Percentiles rank a stretch among this genome's conserved stretches.
Evolutionary conservation across 1,140 invertebrate species (phyloP).

Genomic region (Drosophila pectinifera): DNA sequence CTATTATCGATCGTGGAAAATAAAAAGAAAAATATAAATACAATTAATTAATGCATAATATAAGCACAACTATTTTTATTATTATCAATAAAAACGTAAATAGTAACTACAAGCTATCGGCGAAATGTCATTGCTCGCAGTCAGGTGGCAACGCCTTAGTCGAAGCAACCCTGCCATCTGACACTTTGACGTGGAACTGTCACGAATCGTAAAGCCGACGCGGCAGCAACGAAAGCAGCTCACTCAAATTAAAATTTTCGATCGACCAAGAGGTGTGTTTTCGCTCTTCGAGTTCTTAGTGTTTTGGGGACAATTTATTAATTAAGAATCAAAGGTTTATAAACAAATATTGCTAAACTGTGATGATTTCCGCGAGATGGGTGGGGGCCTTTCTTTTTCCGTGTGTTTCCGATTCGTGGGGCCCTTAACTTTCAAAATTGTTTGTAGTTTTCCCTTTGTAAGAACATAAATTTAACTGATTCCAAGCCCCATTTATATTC

Average conservation of each 20-base stretch:
- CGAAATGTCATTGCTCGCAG: background rate
- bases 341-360: background rate
- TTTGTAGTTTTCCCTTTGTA: background rate
- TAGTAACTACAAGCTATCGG: background rate
- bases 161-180: conserved; percentile 50
- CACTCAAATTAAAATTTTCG: conserved; percentile 61
- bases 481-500: background rate
- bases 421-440: too few species aligned
- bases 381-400: background rate
- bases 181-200: conserved; percentile 70
- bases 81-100: background rate
- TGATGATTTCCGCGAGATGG: background rate
- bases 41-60: too few species aligned
- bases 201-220: conserved; percentile 29
- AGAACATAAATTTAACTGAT: background rate
- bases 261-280: conserved; percentile 45
- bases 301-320: conserved; percentile 7
- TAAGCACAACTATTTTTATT: background rate
- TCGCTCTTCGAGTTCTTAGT: background rate
- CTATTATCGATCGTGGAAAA: too few species aligned
- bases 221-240: conserved; percentile 32
- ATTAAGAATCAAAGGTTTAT: conserved; percentile 8
- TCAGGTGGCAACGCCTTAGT: conserved; percentile 28
- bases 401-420: background rate
- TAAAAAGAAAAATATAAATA: background rate